phyloP scores from a whole-genome alignment of 2,797 vertebrate genomes.

The Cirrhinus molitorella region DNA sequence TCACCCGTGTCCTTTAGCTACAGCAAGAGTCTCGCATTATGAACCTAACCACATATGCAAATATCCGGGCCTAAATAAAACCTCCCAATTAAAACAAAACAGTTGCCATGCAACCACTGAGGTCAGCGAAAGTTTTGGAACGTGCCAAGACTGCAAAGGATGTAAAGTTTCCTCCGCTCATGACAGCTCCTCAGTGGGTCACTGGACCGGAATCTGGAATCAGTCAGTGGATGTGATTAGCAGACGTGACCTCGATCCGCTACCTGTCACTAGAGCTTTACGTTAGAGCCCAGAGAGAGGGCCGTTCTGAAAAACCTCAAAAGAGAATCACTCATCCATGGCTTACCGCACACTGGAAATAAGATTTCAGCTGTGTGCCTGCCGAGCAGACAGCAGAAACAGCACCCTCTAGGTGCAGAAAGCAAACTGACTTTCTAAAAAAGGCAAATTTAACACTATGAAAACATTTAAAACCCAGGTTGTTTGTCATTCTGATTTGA shows the following conservation, averaged over 20 bases:
- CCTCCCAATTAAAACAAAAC: conserved; percentile 20
- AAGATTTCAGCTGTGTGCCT: neutral
- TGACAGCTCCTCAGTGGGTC: conserved; percentile 40
- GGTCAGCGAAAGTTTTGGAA: neutral
- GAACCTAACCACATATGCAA: conserved; percentile 42
- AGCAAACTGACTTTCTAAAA: neutral
- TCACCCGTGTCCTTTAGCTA: conserved; percentile 31
- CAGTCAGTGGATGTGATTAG: conserved; percentile 48
- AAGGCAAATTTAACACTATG: neutral
- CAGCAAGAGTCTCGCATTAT: neutral
- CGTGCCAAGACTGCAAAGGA: conserved; percentile 28
- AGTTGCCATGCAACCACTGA: conserved; percentile 7
- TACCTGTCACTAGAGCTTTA: conserved; percentile 49
- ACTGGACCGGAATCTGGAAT: conserved; percentile 36
- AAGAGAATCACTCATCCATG: conserved; percentile 49
- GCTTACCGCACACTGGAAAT: conserved; percentile 40
- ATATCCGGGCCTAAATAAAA: conserved; percentile 9
- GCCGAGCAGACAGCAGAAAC: conserved; percentile 12
- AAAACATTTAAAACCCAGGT: neutral
- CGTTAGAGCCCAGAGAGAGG: conserved; percentile 38
- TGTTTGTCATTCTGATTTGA: neutral
- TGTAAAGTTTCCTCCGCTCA: conserved; percentile 29
- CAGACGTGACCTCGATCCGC: conserved; percentile 53
- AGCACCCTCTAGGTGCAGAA: conserved; percentile 19
- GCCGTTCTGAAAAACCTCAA: conserved; percentile 30